phyloP scores from a whole-genome alignment of 2,888 invertebrate genomes.

The Hedya salicella region DNA sequence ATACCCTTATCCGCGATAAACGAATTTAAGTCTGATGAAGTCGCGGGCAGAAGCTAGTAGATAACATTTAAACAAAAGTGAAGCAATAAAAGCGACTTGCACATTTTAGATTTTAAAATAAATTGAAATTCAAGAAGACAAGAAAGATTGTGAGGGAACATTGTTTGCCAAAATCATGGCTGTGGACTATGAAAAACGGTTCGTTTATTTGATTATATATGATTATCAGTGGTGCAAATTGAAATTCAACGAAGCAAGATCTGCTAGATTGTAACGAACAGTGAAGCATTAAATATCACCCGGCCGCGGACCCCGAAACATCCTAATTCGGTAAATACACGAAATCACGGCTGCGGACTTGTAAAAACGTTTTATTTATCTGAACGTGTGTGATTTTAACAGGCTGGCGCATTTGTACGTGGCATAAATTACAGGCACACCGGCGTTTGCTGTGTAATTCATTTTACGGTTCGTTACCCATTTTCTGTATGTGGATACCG shows the following conservation, averaged over 20 bases:
- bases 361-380: constrained; percentile 45
- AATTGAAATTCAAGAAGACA: too few relatives aligned
- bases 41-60: too few relatives aligned
- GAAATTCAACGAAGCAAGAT: background rate
- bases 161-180: too few relatives aligned
- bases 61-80: too few relatives aligned
- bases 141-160: too few relatives aligned
- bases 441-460: constrained; percentile 46
- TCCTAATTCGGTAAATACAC: constrained; percentile 41
- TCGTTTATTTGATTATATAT: too few relatives aligned
- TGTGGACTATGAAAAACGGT: too few relatives aligned
- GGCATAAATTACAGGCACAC: constrained; percentile 46
- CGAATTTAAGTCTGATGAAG: too few relatives aligned
- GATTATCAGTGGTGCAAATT: too few relatives aligned
- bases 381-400: constrained; percentile 47
- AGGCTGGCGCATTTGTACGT: constrained; percentile 43
- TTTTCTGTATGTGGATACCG: constrained; percentile 43
- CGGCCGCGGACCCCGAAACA: constrained; percentile 23
- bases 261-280: background rate
- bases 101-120: too few relatives aligned
- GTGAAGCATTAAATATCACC: constrained; percentile 13
- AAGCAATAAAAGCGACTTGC: too few relatives aligned
- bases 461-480: constrained; percentile 49
- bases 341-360: constrained; percentile 40
- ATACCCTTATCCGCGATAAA: too few relatives aligned